These are phyloP conservation scores for Nibea albiflora DNA, from an alignment of 2,113 vertebrate species.

Conservation along the genomic window DNA sequence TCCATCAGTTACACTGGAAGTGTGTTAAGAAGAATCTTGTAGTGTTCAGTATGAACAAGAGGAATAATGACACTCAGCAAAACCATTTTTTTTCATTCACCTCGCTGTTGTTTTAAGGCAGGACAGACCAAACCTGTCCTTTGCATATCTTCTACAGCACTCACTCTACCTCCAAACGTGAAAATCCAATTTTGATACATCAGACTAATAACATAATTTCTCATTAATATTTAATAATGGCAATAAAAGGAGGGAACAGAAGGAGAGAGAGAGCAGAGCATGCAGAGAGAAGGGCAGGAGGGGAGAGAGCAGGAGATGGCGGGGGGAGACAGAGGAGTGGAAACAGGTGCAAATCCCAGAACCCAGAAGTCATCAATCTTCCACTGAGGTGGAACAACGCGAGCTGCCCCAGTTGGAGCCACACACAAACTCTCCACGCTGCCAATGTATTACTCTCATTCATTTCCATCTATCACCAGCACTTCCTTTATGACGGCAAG, in stretches of 20 bases:
- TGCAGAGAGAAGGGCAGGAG: neutral
- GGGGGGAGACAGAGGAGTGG: neutral
- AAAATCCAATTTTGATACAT: neutral
- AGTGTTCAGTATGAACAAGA: neutral
- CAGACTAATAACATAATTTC: neutral
- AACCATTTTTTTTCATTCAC: neutral
- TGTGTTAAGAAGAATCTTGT: neutral
- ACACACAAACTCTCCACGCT: neutral
- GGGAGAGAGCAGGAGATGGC: neutral
- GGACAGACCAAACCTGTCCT: neutral
- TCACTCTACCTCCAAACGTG: neutral
- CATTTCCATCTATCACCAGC: conserved; percentile 41
- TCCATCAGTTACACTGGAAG: neutral
- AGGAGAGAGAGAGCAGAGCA: neutral
- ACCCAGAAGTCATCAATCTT: conserved; percentile 72
- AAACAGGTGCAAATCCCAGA: conserved; percentile 65
- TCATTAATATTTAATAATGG: conserved; percentile 13
- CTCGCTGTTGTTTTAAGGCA: neutral
- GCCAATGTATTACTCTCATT: conserved; percentile 29
- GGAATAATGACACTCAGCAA: neutral
- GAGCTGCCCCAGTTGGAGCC: conserved; percentile 40
- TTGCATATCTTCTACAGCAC: no score
- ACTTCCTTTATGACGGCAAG: neutral
- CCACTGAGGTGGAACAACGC: conserved; percentile 63
- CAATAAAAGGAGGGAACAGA: neutral